phyloP scores from a whole-genome alignment of 2,797 vertebrate genomes.

The Sarcophilus harrisii region DNA sequence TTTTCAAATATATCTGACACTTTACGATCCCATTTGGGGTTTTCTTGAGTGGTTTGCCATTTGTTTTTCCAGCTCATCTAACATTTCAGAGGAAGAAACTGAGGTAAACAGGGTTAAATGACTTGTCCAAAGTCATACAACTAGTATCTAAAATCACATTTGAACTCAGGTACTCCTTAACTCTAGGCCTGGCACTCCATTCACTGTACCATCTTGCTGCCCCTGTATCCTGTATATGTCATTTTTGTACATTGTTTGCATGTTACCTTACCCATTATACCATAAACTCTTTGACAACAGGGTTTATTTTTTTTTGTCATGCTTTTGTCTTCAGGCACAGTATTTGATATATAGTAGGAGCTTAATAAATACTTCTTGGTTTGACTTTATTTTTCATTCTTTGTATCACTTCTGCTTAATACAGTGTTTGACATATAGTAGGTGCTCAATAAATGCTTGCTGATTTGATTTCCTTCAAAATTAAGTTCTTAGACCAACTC shows the following conservation, averaged over 20 bases:
- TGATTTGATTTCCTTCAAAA: neutral
- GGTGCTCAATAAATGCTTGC: too few relatives aligned
- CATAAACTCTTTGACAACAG: neutral
- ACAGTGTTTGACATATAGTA: too few relatives aligned
- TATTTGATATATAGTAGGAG: too few relatives aligned
- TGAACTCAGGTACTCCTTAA: neutral
- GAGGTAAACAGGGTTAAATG: neutral
- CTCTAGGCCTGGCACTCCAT: neutral
- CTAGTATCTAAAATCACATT: neutral
- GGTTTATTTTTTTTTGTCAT: neutral
- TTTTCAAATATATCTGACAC: neutral
- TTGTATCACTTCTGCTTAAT: too few relatives aligned
- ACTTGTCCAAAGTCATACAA: too few relatives aligned
- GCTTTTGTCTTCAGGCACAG: too few relatives aligned
- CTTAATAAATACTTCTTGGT: too few relatives aligned
- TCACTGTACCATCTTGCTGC: neutral
- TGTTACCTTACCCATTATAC: neutral
- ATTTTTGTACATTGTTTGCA: neutral
- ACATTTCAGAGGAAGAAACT: neutral
- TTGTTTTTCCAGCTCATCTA: neutral
- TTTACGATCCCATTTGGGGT: neutral
- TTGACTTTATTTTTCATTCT: too few relatives aligned
- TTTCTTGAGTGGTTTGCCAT: neutral
- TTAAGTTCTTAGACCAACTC: neutral
- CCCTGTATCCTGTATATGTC: neutral